Evolutionary conservation across 2,113 vertebrate species (phyloP), one percentile per base, ranked within the genome.

Genomic region (Pluvialis apricaria): DNA sequence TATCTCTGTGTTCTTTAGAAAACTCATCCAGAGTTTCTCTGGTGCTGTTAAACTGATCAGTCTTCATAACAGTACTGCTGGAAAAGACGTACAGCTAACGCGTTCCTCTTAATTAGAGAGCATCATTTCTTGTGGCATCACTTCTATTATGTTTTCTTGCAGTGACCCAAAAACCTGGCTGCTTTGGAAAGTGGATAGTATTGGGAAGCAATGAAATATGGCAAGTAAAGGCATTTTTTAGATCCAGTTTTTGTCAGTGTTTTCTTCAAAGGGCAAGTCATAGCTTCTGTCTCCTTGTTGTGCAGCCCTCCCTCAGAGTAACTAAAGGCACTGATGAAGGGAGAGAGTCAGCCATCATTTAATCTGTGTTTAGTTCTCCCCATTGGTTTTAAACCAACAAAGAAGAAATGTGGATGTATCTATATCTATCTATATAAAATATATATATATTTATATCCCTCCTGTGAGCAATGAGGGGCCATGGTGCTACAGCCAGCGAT

Each of bases 131-230:
- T 69, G 83, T 87, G 89, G 92, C 78, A 86, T 97, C 86, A 90
- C 82, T 80, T 94, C 71, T 97, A 84, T 85, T 96, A 44, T 73
- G 91, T 97, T 96, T 97, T 93, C 91, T 95, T 95, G 51, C 94
- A 94, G 82, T 95, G 73, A 88, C 55, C 86, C 82, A 70, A 94
- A 97, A 86, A 51, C 86, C 88, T 89, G 90, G 61, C 90, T 95
- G 96, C 93, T 96, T 96, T 96, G 94, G 92, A 93, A 96, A 94
- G 44, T 75, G 75, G 87, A 88, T 90, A 95, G 92, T 94, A 71
- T 94, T 96, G 94, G 75, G 94, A 95, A 95, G 86, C 85, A 94
- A 70, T 94, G 85, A 94, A 81, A 89, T 95, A 89, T 91, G 95
- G 88, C 95, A 94, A 96, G 92, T 94, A 90, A 88, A 92, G 64